phyloP scores from a whole-genome alignment of 2,113 vertebrate species.

The Amblyopsis rosae region DNA sequence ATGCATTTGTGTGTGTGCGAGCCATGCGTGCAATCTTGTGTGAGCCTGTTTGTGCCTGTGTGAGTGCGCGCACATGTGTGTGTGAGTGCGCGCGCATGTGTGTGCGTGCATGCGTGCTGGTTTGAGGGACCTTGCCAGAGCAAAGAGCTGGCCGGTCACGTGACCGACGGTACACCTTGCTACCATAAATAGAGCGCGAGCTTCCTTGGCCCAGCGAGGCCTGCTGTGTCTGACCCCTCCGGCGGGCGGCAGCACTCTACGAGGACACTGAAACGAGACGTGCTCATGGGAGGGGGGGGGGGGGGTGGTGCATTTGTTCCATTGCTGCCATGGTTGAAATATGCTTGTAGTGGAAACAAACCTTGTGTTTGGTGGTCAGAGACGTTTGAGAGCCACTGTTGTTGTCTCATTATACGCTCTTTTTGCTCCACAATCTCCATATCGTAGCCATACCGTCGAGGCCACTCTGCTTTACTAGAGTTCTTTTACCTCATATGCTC shows the following conservation, averaged over 20 bases:
- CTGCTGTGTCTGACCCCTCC: conserved; percentile 17
- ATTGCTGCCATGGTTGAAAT: too few species aligned
- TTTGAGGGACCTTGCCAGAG: conserved; percentile 26
- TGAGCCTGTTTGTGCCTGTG: not conserved
- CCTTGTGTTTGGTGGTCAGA: too few species aligned
- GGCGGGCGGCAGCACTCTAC: not conserved
- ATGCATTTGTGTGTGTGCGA: too few species aligned
- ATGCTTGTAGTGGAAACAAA: too few species aligned
- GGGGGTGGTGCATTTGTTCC: too few species aligned
- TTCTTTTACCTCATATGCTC: conserved; percentile 20
- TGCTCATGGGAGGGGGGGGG: too few species aligned
- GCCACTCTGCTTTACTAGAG: too few species aligned
- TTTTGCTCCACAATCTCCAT: not conserved
- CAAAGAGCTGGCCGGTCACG: conserved; percentile 46
- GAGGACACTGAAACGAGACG: too few species aligned
- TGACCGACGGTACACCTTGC: conserved; percentile 38
- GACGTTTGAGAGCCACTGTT: too few species aligned
- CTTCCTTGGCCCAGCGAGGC: conserved; percentile 12
- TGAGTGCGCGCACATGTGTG: not conserved
- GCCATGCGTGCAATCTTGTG: not conserved
- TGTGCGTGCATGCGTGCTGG: conserved; percentile 14
- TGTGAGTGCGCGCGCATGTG: not conserved
- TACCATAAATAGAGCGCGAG: conserved; percentile 57
- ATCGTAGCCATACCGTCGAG: too few species aligned
- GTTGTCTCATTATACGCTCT: too few species aligned